Evolutionary conservation across 2,888 invertebrate genomes (phyloP), one percentile per base, ranked within the genome.

Genomic region (Watsonalla cultraria): DNA sequence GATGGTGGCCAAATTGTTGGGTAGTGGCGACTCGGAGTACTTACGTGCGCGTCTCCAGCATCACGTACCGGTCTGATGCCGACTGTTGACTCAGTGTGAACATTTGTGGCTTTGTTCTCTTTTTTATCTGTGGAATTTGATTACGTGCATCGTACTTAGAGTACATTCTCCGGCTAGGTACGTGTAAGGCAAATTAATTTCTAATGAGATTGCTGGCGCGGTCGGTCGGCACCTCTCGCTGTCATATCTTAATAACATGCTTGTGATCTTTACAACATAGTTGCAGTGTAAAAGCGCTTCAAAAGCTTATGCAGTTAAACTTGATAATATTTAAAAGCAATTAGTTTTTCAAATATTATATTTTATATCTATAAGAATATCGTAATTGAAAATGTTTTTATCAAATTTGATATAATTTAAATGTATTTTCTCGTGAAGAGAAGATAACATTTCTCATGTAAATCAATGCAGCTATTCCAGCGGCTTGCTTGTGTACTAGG

Each of bases 1-100:
- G 88, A 87, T 88, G 83, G 86, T 76, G 78, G 76, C 73, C 78
- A 82, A 84, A 85, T 86, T 84, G 82, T 76, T 69, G 74, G 79
- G 68, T 42, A 11, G 42, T 73, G 65, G 61, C 57, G 65, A 63
- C 57, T 15, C 14, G 6, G 56, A 50, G 56, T 49, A 57, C 57
- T 53, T 58, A 56, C 58, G 53, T 57, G 49, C 57, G 58, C 46
- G 46, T 47, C 24, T 13, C 9, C 49, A 39, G 63, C 68, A 70
- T 76, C 80, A 86, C 82, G 84, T 86, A 81, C 70, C 64, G 65
- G 65, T 73, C 72, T 72, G 74, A 73, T 75, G 74, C 66, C 68
- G 69, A 74, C 68, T 84, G 82, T 80, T 79, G 79, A 78, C 66
- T 75, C 75, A 66, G 70, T 74, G 72, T 67, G 66, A 62, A 66